These are phyloP conservation scores for Dendrolimus pini DNA, from an alignment of 2,888 invertebrate genomes.

Conservation along the genomic window DNA sequence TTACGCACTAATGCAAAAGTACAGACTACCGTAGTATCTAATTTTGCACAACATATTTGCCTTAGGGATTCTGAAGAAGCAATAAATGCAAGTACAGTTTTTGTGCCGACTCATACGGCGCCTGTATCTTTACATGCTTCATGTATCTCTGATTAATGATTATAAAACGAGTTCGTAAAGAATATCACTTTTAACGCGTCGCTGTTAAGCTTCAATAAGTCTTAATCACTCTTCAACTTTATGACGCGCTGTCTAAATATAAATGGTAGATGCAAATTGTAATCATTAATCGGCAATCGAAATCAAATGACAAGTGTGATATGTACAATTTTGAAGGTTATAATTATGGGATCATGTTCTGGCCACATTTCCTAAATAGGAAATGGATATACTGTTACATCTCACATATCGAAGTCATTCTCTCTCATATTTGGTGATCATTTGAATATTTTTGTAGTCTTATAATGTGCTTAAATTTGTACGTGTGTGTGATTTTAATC, in stretches of 20 bases:
- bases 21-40: slow-evolving; percentile 49
- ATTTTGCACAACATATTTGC: slow-evolving; percentile 31
- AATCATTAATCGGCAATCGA: not conserved
- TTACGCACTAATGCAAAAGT: slow-evolving; percentile 58
- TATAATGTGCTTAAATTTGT: slow-evolving; percentile 16
- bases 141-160: too few relatives aligned
- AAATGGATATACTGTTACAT: slow-evolving; percentile 5
- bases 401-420: slow-evolving; percentile 6
- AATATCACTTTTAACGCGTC: not conserved
- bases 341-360: not conserved
- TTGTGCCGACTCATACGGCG: not conserved
- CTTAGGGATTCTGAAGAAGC: slow-evolving; percentile 15
- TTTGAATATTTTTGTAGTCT: slow-evolving; percentile 17
- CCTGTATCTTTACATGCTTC: not conserved
- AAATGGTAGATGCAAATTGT: not conserved
- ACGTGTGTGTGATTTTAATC: slow-evolving; percentile 7
- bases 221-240: not conserved
- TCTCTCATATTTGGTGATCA: slow-evolving; percentile 12
- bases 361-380: not conserved
- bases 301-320: not conserved
- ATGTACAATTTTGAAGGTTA: not conserved
- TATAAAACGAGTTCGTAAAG: not conserved
- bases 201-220: not conserved
- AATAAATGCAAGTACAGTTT: slow-evolving; percentile 4
- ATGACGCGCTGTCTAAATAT: not conserved